These are phyloP conservation scores for Lepidocyrtinus sp. DNA, from an alignment of 2,888 invertebrate species.

Conservation along the genomic window DNA sequence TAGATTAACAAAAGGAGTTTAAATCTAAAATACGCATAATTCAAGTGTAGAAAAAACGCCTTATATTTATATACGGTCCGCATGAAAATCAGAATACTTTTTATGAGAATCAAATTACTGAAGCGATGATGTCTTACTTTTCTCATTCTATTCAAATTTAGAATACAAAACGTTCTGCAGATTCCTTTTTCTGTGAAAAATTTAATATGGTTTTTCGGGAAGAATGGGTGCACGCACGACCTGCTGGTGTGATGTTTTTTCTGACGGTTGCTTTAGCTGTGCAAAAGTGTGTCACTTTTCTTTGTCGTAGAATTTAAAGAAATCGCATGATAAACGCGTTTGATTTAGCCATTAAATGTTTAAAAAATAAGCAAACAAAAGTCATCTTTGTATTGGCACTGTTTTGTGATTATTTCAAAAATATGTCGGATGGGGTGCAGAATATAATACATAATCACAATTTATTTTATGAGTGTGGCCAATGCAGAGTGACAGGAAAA, in stretches of 20 bases:
- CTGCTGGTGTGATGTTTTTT: no score
- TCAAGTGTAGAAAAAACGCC: no score
- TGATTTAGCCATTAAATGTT: not conserved
- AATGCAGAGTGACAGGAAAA: not conserved
- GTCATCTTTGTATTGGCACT: not conserved
- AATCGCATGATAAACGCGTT: not conserved
- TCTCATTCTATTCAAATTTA: no score
- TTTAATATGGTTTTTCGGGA: slow-evolving; percentile 50
- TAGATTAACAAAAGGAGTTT: no score
- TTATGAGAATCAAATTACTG: not conserved
- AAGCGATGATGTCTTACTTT: not conserved
- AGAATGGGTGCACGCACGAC: slow-evolving; percentile 21
- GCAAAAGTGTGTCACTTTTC: slow-evolving; percentile 50
- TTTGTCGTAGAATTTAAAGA: not conserved
- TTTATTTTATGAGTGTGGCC: not conserved
- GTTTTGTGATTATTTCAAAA: not conserved
- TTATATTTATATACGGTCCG: no score
- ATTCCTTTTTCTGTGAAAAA: no score
- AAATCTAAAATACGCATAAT: no score
- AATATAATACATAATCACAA: no score
- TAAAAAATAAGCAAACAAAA: no score
- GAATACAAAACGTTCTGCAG: not conserved
- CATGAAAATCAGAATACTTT: no score
- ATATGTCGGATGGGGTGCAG: not conserved
- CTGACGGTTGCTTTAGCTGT: slow-evolving; percentile 30